Base-by-base conservation (phyloP, 2,888 invertebrate species). In the Leptinotarsa haldemani region DNA sequence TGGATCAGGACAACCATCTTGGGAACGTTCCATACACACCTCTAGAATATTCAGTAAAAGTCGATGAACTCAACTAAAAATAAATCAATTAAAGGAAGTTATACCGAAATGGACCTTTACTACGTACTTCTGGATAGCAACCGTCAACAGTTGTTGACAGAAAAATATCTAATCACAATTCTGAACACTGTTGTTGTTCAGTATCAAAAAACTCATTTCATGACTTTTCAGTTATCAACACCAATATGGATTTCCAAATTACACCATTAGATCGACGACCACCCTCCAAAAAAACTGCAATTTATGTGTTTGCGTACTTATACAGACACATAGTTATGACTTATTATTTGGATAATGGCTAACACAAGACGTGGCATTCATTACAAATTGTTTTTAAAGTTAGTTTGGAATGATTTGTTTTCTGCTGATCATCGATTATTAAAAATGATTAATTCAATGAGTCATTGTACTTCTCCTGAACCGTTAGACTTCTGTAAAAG, bases 191-290 rank as follows among this genome's bases (percentile, higher is more conserved):
- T 3, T 50, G 50, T 16, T 50, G 50, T 25, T 61, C 61, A 61
- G 61, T 61, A 61, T 61, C 61, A 61, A 61, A 61, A 61, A 61
- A 61, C 61, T 40, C 61, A 61, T 61, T 61, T 40, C 56, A 40
- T n/a, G 61, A 61, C 61, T 40, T 20, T 61, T 30, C 30, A 61
- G 61, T 30, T n/a, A 30, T 30, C 30, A 61, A 18, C 61, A 61
- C 61, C 61, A n/a, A 61, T 61, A 61, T 40, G 61, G 61, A 61
- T 61, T 68, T 56, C 40, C 56, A 56, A 68, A 68, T 68, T 56
- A 56, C 68, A 53, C 46, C 68, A 68, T 68, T 68, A 56, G 48
- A 56, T 30, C 15, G 46, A 30, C 47, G 68, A 68, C 56, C 56
- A 53, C 68, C 68, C 56, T 68, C 68, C 30, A 46, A 5, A 58